Conservation (phyloP, 2,888 invertebrate species). For the Netelia virgata region DNA sequence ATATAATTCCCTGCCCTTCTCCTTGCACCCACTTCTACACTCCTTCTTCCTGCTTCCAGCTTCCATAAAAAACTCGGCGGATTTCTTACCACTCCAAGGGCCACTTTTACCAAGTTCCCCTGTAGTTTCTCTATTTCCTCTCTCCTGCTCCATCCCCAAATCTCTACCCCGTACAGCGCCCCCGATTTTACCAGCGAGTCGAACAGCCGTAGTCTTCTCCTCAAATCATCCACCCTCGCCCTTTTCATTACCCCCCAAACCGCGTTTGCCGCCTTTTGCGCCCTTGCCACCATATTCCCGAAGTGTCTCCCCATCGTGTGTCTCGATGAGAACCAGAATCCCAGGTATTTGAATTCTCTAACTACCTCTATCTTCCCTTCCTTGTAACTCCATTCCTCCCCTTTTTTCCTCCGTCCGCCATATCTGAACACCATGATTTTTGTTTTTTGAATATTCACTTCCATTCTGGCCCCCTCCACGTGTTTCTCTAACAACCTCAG, state of each 20-base stretch:
- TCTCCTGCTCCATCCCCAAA: slow-evolving; percentile 40
- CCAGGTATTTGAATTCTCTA: slow-evolving; percentile 55
- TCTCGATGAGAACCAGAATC: slow-evolving; percentile 37
- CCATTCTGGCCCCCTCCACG: no score
- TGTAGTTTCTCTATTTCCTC: slow-evolving; percentile 23
- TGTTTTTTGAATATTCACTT: no score
- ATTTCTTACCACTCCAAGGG: slow-evolving; percentile 28
- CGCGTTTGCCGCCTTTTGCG: slow-evolving; percentile 40
- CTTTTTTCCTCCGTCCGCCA: no score
- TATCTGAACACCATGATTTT: no score
- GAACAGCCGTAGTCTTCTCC: slow-evolving; percentile 24
- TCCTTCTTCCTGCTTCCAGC: slow-evolving; percentile 32
- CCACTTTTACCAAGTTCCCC: slow-evolving; percentile 18
- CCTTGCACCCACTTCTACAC: slow-evolving; percentile 10
- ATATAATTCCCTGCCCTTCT: slow-evolving; percentile 45
- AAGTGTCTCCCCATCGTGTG: slow-evolving; percentile 32
- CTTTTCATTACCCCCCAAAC: slow-evolving; percentile 59
- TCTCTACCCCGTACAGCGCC: slow-evolving; percentile 46
- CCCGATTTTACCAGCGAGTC: slow-evolving; percentile 38
- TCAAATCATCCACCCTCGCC: slow-evolving; percentile 12
- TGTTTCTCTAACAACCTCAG: no score
- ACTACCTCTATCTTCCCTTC: slow-evolving; percentile 51
- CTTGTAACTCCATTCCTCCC: slow-evolving; percentile 40
- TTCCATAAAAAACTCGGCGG: slow-evolving; percentile 45
- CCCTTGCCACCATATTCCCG: slow-evolving; percentile 24